phyloP scores from a whole-genome alignment of 2,888 invertebrate genomes.

The Nemotelus pantherinus region DNA sequence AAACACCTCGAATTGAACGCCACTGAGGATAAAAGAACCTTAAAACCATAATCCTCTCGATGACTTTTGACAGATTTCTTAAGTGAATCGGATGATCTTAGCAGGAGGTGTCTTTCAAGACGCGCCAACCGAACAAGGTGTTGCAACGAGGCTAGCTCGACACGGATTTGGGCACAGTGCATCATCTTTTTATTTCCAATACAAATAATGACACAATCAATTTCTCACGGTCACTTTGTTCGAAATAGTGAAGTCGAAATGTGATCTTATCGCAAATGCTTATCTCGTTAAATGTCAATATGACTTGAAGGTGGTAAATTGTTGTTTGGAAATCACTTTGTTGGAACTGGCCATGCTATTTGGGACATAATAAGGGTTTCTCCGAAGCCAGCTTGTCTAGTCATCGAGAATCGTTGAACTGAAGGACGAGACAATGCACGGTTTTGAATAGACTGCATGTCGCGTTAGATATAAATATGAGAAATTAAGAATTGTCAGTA shows the following conservation, averaged over 20 bases:
- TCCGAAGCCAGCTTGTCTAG: conserved; percentile 40
- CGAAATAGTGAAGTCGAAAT: conserved; percentile 26
- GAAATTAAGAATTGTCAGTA: neutral
- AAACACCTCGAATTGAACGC: conserved; percentile 6
- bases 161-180: neutral
- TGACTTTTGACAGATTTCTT: conserved; percentile 51
- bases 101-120: conserved; percentile 46
- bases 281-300: conserved; percentile 51
- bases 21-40: conserved; percentile 27
- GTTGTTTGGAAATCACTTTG: conserved; percentile 26
- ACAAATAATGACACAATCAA: conserved; percentile 40
- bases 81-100: conserved; percentile 48
- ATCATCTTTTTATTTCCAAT: conserved; percentile 29
- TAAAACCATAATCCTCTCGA: conserved; percentile 49
- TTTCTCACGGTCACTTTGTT: conserved; percentile 45
- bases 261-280: conserved; percentile 48
- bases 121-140: conserved; percentile 26
- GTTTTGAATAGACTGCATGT: conserved; percentile 7
- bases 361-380: conserved; percentile 32
- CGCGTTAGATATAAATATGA: neutral
- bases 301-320: conserved; percentile 49
- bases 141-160: conserved; percentile 19
- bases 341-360: neutral
- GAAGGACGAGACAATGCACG: neutral
- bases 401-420: neutral